Base-by-base conservation (phyloP, 2,888 invertebrate genomes). In the Eledone cirrhosa region DNA sequence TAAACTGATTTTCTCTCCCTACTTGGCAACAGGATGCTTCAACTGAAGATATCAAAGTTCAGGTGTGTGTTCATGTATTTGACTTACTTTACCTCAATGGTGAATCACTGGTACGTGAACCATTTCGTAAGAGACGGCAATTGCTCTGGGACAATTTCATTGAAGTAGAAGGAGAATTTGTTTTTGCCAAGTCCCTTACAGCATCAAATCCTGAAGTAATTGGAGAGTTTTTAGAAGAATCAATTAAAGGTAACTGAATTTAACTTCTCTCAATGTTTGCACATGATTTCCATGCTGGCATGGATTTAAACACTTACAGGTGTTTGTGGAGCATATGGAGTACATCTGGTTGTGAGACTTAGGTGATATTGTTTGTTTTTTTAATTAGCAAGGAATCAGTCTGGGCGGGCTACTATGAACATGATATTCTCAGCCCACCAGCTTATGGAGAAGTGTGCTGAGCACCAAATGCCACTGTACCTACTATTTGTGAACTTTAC, bases 31-130 rank as follows among this genome's bases (percentile, higher is more conserved):
- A 94, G 94, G 95, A 95, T 91, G 95, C 94, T 0, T 93, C 92
- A 84, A 94, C 94, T 86, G 91, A 93, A 0, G 94, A 95, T 77
- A 95, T 95, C 80, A 95, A 95, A 90, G 95, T 96, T 0, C 95
- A 95, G 90, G 97, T 99, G 47, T 98, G 98, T 89, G 95, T 99
- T 48, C 99, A 96, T 91, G 95, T 97, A 91, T 99, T 99, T 91
- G 99, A 99, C 93, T 92, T 99, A 84, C 92, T 99, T 29, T 98
- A 95, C 90, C 92, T 98, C 19, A 98, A 99, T 92, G 98, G 96
- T 0, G 92, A 93, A 85, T 92, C 98, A 3, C 92, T 99, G 47
- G 96, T 98, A 0, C 93, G 93, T 77, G 92, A 94, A 82, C 94
- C 97, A 8, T 94, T 99, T 81, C 90, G 92, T 0, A 93, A 94